These are phyloP conservation scores for Pardalotus punctatus DNA, from an alignment of 2,113 vertebrate species.

Conservation along the genomic window DNA sequence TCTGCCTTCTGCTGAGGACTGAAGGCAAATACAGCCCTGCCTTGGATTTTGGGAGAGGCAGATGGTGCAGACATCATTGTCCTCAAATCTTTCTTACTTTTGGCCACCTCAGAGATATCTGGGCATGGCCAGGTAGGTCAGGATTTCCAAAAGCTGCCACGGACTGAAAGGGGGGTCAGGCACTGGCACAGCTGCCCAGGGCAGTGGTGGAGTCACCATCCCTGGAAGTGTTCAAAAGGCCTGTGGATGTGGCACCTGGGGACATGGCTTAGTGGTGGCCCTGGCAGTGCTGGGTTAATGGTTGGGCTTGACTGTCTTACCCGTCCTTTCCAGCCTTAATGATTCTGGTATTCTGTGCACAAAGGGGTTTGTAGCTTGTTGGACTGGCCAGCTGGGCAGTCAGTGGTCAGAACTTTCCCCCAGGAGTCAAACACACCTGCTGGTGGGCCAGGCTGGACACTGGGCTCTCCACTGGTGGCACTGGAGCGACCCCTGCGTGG, in stretches of 20 bases:
- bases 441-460: not conserved
- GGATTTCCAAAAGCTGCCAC: not conserved
- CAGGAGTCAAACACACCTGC: not conserved
- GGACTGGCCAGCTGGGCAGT: not conserved
- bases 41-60: not conserved
- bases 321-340: not conserved
- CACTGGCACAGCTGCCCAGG: not conserved
- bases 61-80: not conserved
- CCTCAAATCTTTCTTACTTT: not conserved
- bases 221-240: not conserved
- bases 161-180: not conserved
- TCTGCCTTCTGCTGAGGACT: not conserved
- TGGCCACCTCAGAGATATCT: not conserved
- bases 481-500: rapidly evolving
- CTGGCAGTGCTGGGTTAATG: not conserved
- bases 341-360: not conserved
- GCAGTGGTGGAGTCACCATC: not conserved
- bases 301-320: not conserved
- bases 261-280: not conserved
- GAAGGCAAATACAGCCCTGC: not conserved
- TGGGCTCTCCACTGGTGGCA: not conserved
- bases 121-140: not conserved
- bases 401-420: not conserved
- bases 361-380: not conserved
- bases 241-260: not conserved